Evolutionary conservation across 1,140 invertebrate genomes (phyloP).

Genomic region (Drosophila pruinosa): DNA sequence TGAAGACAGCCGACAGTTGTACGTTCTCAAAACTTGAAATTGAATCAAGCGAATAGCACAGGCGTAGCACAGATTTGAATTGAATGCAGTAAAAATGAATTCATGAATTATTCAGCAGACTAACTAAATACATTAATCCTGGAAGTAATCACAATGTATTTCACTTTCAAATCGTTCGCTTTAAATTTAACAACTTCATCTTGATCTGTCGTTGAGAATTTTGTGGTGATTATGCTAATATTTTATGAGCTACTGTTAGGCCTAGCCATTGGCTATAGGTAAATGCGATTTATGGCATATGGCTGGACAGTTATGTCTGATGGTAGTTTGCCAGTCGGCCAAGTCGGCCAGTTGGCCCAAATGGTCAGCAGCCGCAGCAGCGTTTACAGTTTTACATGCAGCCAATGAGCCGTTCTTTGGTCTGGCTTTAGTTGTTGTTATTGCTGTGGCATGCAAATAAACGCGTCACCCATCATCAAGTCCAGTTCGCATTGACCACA

Average conservation of each 20-base stretch:
- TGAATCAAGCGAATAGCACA: background rate
- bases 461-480: slow-evolving; percentile 65
- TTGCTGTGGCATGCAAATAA: slow-evolving; percentile 41
- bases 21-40: slow-evolving; percentile 13
- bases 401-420: slow-evolving; percentile 16
- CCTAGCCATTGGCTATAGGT: slow-evolving; percentile 29
- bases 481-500: slow-evolving; percentile 20
- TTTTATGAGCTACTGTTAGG: slow-evolving; percentile 74
- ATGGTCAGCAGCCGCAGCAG: slow-evolving; percentile 52
- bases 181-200: slow-evolving; percentile 11
- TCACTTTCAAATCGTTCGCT: slow-evolving; percentile 51
- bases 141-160: slow-evolving; percentile 20
- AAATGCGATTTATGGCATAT: slow-evolving; percentile 37
- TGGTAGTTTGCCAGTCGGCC: slow-evolving; percentile 9
- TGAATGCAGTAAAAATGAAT: background rate
- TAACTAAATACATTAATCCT: slow-evolving; percentile 2
- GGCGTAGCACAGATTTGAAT: slow-evolving; percentile 3
- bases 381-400: slow-evolving; percentile 34
- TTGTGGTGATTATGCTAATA: slow-evolving; percentile 69
- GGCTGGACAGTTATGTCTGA: slow-evolving; percentile 14
- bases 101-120: slow-evolving; percentile 6
- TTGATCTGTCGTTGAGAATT: slow-evolving; percentile 56
- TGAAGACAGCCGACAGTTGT: background rate
- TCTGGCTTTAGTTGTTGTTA: no score
- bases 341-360: slow-evolving; percentile 50